Conservation (phyloP, 2,888 invertebrate species). For the Sarcophaga carnaria region DNA sequence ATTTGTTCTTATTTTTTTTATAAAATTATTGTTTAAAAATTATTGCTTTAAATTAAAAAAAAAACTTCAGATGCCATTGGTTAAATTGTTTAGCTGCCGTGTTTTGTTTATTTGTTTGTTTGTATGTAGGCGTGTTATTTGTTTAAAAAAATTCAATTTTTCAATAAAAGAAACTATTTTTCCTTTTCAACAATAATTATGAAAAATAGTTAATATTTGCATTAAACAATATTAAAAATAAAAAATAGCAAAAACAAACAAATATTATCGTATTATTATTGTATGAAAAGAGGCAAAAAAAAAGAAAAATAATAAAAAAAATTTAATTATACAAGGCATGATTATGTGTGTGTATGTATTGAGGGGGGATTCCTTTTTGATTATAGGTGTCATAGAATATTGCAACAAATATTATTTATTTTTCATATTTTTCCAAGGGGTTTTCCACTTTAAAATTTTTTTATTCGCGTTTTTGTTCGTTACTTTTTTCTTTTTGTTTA, state of each 20-base stretch:
- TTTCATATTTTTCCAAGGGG: conserved; percentile 48
- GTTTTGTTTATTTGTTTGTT: conserved; percentile 60
- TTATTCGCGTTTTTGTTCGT: no score
- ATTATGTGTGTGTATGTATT: conserved; percentile 54
- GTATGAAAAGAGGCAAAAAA: conserved; percentile 8
- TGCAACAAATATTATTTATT: conserved; percentile 60
- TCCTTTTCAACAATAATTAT: conserved; percentile 49
- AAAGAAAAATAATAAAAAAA: conserved; percentile 13
- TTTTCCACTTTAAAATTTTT: not conserved
- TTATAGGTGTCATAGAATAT: conserved; percentile 66
- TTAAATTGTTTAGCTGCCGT: conserved; percentile 64
- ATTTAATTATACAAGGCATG: conserved; percentile 54
- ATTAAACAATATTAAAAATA: conserved; percentile 40
- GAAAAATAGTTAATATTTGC: conserved; percentile 23
- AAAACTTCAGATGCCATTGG: conserved; percentile 51
- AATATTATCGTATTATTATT: not conserved
- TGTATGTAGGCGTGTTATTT: conserved; percentile 18
- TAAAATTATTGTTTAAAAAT: conserved; percentile 57
- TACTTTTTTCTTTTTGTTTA: conserved; percentile 4
- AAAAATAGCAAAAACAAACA: no score
- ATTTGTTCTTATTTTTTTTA: conserved; percentile 67
- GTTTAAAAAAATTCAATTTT: conserved; percentile 24
- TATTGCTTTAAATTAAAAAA: conserved; percentile 30
- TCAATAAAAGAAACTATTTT: not conserved
- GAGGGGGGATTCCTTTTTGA: conserved; percentile 55